phyloP scores from a whole-genome alignment of 2,797 vertebrate genomes.

The Hozukius guyotensis region DNA sequence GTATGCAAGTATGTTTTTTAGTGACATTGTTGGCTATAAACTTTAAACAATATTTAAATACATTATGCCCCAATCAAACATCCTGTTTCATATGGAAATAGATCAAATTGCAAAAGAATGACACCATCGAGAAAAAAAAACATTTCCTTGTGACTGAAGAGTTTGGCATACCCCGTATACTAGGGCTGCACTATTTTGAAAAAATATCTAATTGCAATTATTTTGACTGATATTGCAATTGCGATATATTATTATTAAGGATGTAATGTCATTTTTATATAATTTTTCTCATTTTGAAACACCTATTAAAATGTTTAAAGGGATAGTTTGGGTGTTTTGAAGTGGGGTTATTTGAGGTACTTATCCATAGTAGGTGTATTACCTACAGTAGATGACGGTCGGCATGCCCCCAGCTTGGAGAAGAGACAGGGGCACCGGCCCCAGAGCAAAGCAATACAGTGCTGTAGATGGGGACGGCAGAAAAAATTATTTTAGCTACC shows the following conservation, averaged over 20 bases:
- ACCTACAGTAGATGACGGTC: rapidly evolving
- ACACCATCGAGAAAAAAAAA: neutral
- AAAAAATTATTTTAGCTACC: rapidly evolving
- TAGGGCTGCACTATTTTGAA: too few relatives aligned
- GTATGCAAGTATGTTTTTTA: neutral
- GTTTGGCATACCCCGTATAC: too few relatives aligned
- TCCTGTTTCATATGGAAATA: neutral
- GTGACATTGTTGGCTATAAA: neutral
- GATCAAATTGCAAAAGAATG: neutral
- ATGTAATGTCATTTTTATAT: too few relatives aligned
- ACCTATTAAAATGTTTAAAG: too few relatives aligned
- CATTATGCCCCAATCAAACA: neutral
- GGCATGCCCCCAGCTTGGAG: rapidly evolving
- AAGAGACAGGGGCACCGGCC: rapidly evolving
- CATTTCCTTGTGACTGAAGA: neutral
- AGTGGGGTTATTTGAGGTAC: too few relatives aligned
- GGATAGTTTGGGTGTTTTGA: too few relatives aligned
- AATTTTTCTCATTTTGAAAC: too few relatives aligned
- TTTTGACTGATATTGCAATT: too few relatives aligned
- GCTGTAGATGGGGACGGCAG: rapidly evolving
- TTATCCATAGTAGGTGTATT: too few relatives aligned
- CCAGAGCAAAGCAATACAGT: too few relatives aligned
- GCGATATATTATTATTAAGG: too few relatives aligned
- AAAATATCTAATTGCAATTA: too few relatives aligned
- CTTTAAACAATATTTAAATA: neutral